Percentiles rank a stretch among this genome's conserved stretches.
phyloP scores from a whole-genome alignment of 1,140 invertebrate genomes.

The Philaenus spumarius region DNA sequence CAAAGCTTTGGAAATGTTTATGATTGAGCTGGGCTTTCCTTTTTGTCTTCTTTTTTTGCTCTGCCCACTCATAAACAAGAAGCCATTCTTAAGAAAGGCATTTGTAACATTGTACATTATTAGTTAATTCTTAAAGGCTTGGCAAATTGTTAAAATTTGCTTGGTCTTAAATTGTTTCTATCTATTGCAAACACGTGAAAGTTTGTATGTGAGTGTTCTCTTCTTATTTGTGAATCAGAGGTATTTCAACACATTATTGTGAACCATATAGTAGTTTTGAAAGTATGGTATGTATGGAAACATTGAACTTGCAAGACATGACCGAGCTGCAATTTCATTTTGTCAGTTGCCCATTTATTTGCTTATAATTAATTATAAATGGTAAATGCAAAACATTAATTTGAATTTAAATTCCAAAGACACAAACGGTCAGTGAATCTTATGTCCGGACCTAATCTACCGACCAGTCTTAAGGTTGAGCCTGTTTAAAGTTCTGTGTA shows the following conservation, averaged over 20 bases:
- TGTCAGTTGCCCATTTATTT: constrained; percentile 1
- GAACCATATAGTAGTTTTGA: constrained; percentile 13
- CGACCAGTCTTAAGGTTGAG: too few relatives aligned
- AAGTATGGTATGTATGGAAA: neutral
- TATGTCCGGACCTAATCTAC: too few relatives aligned
- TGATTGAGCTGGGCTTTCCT: neutral
- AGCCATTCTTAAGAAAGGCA: constrained; percentile 7
- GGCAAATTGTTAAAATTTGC: constrained; percentile 11
- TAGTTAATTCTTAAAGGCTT: constrained; percentile 5
- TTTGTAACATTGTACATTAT: constrained; percentile 20
- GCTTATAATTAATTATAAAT: neutral
- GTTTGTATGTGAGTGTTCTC: constrained; percentile 21
- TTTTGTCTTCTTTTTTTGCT: too few relatives aligned
- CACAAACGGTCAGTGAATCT: too few relatives aligned
- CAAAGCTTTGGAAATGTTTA: constrained; percentile 8
- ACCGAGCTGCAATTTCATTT: too few relatives aligned
- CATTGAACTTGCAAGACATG: neutral
- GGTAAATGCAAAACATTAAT: too few relatives aligned
- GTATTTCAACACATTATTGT: constrained; percentile 10
- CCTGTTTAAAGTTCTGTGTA: too few relatives aligned
- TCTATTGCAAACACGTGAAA: constrained; percentile 15
- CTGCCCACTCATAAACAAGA: neutral
- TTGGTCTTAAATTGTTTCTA: constrained; percentile 14
- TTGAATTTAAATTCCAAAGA: too few relatives aligned
- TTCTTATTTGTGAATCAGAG: constrained; percentile 15